phyloP scores from a whole-genome alignment of 1,140 invertebrate genomes.

The Drosophila seguyi region DNA sequence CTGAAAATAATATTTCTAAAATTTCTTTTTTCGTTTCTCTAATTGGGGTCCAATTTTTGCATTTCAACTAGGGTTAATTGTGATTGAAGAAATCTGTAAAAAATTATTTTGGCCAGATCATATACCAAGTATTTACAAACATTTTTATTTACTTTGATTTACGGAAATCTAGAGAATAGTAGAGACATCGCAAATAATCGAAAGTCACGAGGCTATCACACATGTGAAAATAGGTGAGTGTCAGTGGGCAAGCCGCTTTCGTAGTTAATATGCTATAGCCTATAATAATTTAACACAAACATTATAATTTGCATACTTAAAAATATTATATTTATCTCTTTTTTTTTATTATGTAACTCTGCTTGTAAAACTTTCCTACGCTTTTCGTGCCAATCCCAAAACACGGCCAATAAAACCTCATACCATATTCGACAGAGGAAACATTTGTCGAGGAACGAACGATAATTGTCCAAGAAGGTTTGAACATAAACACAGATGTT shows the following conservation, averaged over 20 bases:
- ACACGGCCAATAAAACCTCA: conserved; percentile 46
- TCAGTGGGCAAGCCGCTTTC: not conserved
- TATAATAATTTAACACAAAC: conserved; percentile 3
- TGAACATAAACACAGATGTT: conserved; percentile 83
- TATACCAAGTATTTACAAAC: conserved; percentile 50
- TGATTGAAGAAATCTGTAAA: not conserved
- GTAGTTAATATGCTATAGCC: not conserved
- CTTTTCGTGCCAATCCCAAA: conserved; percentile 66
- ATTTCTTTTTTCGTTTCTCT: not conserved
- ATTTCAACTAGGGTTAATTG: conserved; percentile 52
- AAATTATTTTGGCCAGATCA: not conserved
- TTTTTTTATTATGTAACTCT: conserved; percentile 62
- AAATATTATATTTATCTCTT: conserved; percentile 64
- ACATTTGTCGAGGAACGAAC: conserved; percentile 85
- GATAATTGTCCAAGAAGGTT: conserved; percentile 84
- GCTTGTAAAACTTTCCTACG: conserved; percentile 66
- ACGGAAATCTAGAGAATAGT: conserved; percentile 80
- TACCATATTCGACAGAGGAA: conserved; percentile 76
- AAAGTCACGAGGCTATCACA: conserved; percentile 83
- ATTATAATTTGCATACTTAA: conserved; percentile 51
- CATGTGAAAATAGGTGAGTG: conserved; percentile 85
- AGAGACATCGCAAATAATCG: conserved; percentile 83
- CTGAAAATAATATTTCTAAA: conserved; percentile 19
- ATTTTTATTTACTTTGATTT: conserved; percentile 59
- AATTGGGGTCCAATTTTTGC: conserved; percentile 13